Percentiles rank a stretch among this genome's conserved stretches.
phyloP scores from a whole-genome alignment of 2,797 vertebrate species.

The Pipistrellus nathusii region DNA sequence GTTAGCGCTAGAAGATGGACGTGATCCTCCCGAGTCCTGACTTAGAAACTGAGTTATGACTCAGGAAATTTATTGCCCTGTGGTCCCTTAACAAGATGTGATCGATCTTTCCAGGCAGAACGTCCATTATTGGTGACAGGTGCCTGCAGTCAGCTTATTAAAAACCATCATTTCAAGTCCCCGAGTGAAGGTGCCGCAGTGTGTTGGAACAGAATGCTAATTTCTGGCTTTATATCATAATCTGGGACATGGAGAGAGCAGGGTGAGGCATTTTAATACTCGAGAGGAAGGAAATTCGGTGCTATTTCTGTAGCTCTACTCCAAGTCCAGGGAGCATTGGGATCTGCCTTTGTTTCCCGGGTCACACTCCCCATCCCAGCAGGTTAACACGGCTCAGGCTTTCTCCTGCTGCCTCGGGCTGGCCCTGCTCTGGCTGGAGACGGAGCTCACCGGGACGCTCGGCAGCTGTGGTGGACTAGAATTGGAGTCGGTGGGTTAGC shows the following conservation, averaged over 20 bases:
- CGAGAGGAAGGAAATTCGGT: not conserved
- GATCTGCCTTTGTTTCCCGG: not conserved
- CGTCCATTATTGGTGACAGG: constrained; percentile 65
- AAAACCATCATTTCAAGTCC: constrained; percentile 75
- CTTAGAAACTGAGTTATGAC: constrained; percentile 67
- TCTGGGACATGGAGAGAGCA: not conserved
- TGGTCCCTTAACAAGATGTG: constrained; percentile 73
- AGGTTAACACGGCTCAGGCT: too few species aligned
- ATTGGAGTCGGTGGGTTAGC: too few species aligned
- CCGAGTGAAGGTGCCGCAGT: not conserved
- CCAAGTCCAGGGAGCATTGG: not conserved
- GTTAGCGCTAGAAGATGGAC: not conserved
- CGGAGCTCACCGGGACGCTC: too few species aligned
- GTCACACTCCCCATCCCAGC: not conserved
- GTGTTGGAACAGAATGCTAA: constrained; percentile 64
- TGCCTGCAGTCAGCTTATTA: constrained; percentile 73
- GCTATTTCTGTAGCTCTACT: not conserved
- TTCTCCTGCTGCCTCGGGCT: too few species aligned
- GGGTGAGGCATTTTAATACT: constrained; percentile 51
- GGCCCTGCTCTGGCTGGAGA: too few species aligned
- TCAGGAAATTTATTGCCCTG: constrained; percentile 61
- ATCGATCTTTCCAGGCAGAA: constrained; percentile 64
- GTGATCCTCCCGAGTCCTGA: constrained; percentile 15
- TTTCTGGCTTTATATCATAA: constrained; percentile 6
- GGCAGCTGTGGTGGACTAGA: too few species aligned